Base-by-base conservation (phyloP, 2,113 vertebrate genomes). In the Hyperopisus bebe region DNA sequence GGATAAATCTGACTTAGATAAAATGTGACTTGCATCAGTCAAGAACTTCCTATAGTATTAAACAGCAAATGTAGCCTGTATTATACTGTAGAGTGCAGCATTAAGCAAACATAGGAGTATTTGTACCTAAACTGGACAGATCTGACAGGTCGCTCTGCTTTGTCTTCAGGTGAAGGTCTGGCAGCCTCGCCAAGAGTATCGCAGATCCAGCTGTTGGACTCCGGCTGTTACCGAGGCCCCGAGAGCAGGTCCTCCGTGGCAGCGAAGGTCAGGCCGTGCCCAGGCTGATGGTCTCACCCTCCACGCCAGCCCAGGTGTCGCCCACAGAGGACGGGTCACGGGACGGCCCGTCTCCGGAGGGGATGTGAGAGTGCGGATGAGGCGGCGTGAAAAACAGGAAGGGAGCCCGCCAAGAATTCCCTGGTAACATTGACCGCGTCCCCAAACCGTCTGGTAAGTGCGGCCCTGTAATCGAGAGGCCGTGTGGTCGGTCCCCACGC, bases 341-440 rank as follows among this genome's bases (percentile, higher is more conserved):
- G 70, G 70, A 77, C 35, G 1, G 77, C 15, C 13, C 44, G 24
- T 83, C 88, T 50, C 77, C 51, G 6, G 19, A 55, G 19, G 50
- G 15, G 21, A 48, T 83, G 77, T 10, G 21, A 48, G 46, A 3
- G 50, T 35, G 70, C 48, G 5, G 51, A 19, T 17, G 77, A 13
- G 42, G 50, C 21, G 13, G 1, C 17, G 51, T 84, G 24, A 82
- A 89, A 84, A 89, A 89, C 80, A 62, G 88, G 88, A 89, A 84
- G 51, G 6, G 8, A 8, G 4, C 7, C 46, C 27, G 1, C 9
- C 11, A 8, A 39, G n/a, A 82, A 51, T 10, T 7, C 62, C 44
- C 24, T 80, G 62, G 46, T 50, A 70, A 17, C n/a, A 11, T 9
- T 19, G 35, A 48, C 8, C 10, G 3, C 0, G 27, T 24, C 3